Evolutionary conservation across 2,888 invertebrate species (phyloP).

Genomic region (Aquatica leii): DNA sequence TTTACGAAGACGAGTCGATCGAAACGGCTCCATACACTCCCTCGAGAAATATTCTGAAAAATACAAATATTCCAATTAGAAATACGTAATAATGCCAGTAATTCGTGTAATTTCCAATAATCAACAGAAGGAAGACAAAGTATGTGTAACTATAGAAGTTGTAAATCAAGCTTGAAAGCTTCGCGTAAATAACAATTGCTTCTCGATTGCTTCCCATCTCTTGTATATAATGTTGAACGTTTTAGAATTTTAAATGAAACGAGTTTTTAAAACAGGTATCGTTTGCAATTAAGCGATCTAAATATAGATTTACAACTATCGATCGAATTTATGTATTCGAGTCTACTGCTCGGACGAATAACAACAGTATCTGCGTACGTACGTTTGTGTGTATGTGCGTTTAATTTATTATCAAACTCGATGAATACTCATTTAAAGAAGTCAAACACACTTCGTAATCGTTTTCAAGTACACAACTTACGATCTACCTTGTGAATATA

Average conservation of each 20-base stretch:
- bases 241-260: conserved; percentile 29
- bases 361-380: not conserved
- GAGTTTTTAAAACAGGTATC: conserved; percentile 25
- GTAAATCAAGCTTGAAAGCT: conserved; percentile 11
- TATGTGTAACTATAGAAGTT: too few relatives aligned
- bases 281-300: conserved; percentile 31
- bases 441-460: not conserved
- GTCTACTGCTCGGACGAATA: conserved; percentile 15
- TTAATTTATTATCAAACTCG: conserved; percentile 27
- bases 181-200: conserved; percentile 26
- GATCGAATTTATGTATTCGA: conserved; percentile 26
- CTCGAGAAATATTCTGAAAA: too few relatives aligned
- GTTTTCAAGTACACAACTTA: conserved; percentile 14
- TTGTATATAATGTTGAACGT: conserved; percentile 20
- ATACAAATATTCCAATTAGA: too few relatives aligned
- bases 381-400: conserved; percentile 12
- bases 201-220: conserved; percentile 25
- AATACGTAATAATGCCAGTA: too few relatives aligned
- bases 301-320: conserved; percentile 27
- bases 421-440: conserved; percentile 15
- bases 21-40: too few relatives aligned
- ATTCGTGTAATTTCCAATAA: too few relatives aligned
- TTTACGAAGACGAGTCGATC: too few relatives aligned
- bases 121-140: too few relatives aligned
- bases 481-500: conserved; percentile 24